A percentile compares a stretch with the other conserved stretches of the same genome.
phyloP scores from a whole-genome alignment of 2,888 invertebrate species.

The Epiblema foenella region DNA sequence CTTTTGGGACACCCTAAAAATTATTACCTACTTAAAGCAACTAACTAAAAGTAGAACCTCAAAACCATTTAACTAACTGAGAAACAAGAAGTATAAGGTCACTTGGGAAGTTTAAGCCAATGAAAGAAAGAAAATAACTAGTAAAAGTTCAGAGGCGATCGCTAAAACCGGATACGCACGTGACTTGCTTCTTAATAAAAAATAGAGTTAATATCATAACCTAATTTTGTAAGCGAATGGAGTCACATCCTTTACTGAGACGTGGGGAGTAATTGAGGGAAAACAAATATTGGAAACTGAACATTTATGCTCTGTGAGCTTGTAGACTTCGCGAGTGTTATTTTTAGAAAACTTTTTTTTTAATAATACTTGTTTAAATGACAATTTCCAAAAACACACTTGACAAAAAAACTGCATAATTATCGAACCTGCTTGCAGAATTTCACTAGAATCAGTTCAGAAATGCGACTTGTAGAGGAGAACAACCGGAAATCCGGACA shows the following conservation, averaged over 20 bases:
- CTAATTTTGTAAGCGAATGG: slow-evolving; percentile 18
- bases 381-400: too few species aligned
- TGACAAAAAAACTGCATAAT: too few species aligned
- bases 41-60: not conserved
- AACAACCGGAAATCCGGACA: too few species aligned
- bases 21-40: not conserved
- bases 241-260: not conserved
- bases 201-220: slow-evolving; percentile 33
- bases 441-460: too few species aligned
- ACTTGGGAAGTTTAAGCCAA: slow-evolving; percentile 35
- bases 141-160: slow-evolving; percentile 34
- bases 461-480: too few species aligned
- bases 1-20: too few species aligned
- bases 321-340: too few species aligned
- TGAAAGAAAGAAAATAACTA: slow-evolving; percentile 39
- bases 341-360: too few species aligned
- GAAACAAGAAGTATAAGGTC: slow-evolving; percentile 28
- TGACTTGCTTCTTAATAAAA: slow-evolving; percentile 38
- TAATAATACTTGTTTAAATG: too few species aligned
- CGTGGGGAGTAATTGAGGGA: not conserved
- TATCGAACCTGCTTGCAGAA: too few species aligned
- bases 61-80: not conserved
- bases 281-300: not conserved
- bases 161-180: slow-evolving; percentile 34
- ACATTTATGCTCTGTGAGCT: too few species aligned